Conservation (phyloP, 2,888 invertebrate genomes). For the Athripsodes cinereus region DNA sequence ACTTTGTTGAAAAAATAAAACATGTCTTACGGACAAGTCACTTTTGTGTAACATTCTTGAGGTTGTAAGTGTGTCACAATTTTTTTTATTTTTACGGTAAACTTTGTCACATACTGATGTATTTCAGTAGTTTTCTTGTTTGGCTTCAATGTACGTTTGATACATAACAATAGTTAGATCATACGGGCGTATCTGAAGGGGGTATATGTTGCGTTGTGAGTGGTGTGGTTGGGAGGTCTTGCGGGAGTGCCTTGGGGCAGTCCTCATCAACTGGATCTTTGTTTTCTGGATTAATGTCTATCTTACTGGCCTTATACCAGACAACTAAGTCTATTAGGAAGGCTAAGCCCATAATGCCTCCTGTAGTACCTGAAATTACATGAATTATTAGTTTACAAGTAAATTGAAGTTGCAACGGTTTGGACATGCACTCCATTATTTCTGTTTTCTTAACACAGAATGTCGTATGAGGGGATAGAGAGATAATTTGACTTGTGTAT, state of each 20-base stretch:
- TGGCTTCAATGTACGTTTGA: neutral
- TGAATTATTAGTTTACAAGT: too few species aligned
- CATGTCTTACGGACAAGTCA: too few species aligned
- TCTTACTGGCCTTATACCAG: slow-evolving; percentile 83
- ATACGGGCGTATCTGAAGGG: slow-evolving; percentile 22
- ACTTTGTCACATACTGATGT: neutral
- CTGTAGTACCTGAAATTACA: slow-evolving; percentile 66
- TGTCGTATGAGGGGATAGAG: too few species aligned
- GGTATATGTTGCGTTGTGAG: slow-evolving; percentile 30
- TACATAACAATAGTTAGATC: neutral
- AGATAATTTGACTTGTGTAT: too few species aligned
- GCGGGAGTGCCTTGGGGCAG: slow-evolving; percentile 30
- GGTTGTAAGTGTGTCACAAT: neutral
- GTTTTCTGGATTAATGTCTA: slow-evolving; percentile 58
- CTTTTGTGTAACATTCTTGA: too few species aligned
- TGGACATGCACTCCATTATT: too few species aligned
- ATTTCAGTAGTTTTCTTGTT: neutral
- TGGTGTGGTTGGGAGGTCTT: slow-evolving; percentile 29
- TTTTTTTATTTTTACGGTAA: neutral
- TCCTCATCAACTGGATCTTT: slow-evolving; percentile 27
- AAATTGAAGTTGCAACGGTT: too few species aligned
- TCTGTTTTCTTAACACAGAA: too few species aligned
- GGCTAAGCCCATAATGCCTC: slow-evolving; percentile 77
- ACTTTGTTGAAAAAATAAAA: too few species aligned
- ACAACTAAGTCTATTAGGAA: slow-evolving; percentile 85